Percentiles rank a stretch among this genome's conserved stretches.
Evolutionary conservation across 1,140 invertebrate species (phyloP).

Genomic region (Heliconius melpomene): DNA sequence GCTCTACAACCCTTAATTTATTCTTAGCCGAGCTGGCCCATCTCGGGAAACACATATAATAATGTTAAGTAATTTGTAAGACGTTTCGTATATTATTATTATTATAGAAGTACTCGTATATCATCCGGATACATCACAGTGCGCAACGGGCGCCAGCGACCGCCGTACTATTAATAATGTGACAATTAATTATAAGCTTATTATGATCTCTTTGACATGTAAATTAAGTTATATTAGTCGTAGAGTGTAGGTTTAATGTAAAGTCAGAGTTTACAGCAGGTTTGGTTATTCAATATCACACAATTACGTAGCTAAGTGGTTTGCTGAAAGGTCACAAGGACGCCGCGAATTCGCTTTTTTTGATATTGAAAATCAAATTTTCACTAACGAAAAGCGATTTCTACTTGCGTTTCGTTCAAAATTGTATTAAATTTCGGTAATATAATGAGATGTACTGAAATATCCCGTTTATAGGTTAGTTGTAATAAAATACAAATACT

Average conservation of each 20-base stretch:
- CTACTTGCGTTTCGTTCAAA: conserved; percentile 44
- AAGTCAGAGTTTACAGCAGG: background rate
- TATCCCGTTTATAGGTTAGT: conserved; percentile 42
- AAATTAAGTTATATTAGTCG: conserved; percentile 72
- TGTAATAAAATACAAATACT: conserved; percentile 75
- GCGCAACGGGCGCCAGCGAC: conserved; percentile 35
- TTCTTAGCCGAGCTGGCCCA: conserved; percentile 53
- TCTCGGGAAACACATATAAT: conserved; percentile 67
- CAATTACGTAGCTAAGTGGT: background rate
- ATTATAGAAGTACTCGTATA: conserved; percentile 24
- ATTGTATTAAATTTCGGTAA: background rate
- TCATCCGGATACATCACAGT: conserved; percentile 47
- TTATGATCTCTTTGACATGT: conserved; percentile 78
- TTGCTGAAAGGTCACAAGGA: conserved; percentile 49
- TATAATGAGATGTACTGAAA: background rate
- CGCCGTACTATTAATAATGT: conserved; percentile 61
- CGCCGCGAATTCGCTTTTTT: conserved; percentile 51
- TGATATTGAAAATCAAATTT: conserved; percentile 69
- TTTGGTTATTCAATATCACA: conserved; percentile 15
- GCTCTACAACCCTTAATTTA: conserved; percentile 68
- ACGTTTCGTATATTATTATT: conserved; percentile 56
- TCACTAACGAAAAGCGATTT: conserved; percentile 44
- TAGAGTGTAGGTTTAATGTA: conserved; percentile 46
- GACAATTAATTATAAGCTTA: conserved; percentile 76
- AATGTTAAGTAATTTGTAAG: conserved; percentile 79